These are phyloP conservation scores for Scaptomyza cyrtandrae DNA, from an alignment of 2,888 invertebrate species.

Conservation along the genomic window DNA sequence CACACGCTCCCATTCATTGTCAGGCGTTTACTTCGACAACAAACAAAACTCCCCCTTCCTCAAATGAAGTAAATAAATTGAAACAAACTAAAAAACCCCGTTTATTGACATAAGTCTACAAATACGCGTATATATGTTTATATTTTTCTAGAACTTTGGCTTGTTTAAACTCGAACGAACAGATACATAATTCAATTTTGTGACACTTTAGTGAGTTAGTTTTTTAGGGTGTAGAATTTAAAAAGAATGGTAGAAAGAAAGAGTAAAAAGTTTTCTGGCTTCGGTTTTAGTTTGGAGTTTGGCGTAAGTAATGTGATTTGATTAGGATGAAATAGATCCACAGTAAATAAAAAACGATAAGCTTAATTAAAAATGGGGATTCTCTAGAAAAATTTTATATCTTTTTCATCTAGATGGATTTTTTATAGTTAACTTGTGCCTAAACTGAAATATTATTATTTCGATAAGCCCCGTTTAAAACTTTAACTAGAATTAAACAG, in stretches of 20 bases:
- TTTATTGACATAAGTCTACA: conserved; percentile 52
- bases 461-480: too few species aligned
- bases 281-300: background rate
- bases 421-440: background rate
- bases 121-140: conserved; percentile 9
- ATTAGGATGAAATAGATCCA: background rate
- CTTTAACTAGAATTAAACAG: too few species aligned
- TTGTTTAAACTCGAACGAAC: conserved; percentile 42
- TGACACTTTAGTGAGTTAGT: conserved; percentile 20
- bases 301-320: background rate
- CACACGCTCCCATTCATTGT: conserved; percentile 62
- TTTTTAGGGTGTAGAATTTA: background rate
- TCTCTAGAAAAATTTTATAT: background rate
- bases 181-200: conserved; percentile 50
- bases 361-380: background rate
- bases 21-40: conserved; percentile 59
- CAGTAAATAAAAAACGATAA: background rate
- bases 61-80: conserved; percentile 9
- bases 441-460: background rate
- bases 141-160: conserved; percentile 26
- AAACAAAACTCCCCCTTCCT: conserved; percentile 45
- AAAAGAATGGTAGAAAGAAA: background rate
- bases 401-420: background rate
- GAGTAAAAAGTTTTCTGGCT: background rate
- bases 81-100: conserved; percentile 39